phyloP scores from a whole-genome alignment of 2,888 invertebrate genomes.

The Cosmia pyralina region DNA sequence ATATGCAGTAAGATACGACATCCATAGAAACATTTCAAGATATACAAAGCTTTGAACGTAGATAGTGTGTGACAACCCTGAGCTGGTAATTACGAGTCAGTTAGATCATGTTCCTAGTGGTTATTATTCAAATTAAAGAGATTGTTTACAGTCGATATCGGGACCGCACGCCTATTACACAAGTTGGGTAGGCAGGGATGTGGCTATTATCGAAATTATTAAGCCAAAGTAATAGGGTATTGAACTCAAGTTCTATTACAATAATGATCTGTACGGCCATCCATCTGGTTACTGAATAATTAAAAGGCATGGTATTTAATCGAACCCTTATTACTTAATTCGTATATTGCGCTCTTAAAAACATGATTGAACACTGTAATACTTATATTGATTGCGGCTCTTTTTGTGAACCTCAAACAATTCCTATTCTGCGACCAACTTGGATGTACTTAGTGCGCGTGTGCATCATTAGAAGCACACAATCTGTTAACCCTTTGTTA shows the following conservation, averaged over 20 bases:
- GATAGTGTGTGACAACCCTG: conserved; percentile 51
- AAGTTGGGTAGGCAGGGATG: conserved; percentile 26
- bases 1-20: conserved; percentile 9
- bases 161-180: conserved; percentile 43
- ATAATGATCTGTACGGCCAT: too few relatives aligned
- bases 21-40: conserved; percentile 36
- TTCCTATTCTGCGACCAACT: too few relatives aligned
- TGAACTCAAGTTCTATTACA: conserved; percentile 15
- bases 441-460: too few relatives aligned
- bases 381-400: too few relatives aligned
- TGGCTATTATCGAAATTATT: conserved; percentile 37
- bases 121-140: conserved; percentile 64
- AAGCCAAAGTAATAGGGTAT: conserved; percentile 15
- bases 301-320: not conserved
- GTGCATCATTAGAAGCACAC: too few relatives aligned
- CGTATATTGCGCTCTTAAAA: not conserved
- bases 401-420: too few relatives aligned
- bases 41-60: conserved; percentile 11
- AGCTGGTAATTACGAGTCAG: conserved; percentile 49
- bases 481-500: not conserved
- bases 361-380: too few relatives aligned
- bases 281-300: not conserved
- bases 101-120: conserved; percentile 49
- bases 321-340: not conserved
- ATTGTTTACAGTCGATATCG: conserved; percentile 56